Evolutionary conservation across 2,888 invertebrate species (phyloP).

Genomic region (Epiperipatus broadwayi): DNA sequence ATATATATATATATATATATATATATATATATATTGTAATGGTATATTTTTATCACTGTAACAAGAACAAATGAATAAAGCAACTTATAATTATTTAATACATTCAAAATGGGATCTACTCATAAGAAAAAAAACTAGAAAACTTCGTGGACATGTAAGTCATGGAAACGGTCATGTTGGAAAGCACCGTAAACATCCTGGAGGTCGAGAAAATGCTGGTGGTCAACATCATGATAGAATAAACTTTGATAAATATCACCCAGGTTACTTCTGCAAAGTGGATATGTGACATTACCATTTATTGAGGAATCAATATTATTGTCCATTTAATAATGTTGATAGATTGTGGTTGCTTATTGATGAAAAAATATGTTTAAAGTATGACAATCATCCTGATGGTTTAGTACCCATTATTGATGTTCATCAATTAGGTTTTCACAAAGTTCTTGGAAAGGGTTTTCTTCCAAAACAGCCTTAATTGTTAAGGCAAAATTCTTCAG

Average conservation of each 20-base stretch:
- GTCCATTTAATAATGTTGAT: slow-evolving; percentile 84
- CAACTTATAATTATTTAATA: no score
- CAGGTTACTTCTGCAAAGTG: slow-evolving; percentile 99
- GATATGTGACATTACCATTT: slow-evolving; percentile 98
- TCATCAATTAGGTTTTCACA: slow-evolving; percentile 92
- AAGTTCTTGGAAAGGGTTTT: slow-evolving; percentile 88
- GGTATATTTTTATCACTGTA: no score
- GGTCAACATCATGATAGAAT: slow-evolving; percentile 98
- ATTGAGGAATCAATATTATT: slow-evolving; percentile 71
- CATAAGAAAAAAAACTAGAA: slow-evolving; percentile 96
- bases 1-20: no score
- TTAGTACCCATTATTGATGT: slow-evolving; percentile 95
- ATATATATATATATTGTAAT: no score
- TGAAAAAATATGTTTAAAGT: slow-evolving; percentile 65
- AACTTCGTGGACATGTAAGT: slow-evolving; percentile 97
- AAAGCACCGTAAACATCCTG: slow-evolving; percentile 98
- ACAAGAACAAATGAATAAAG: no score
- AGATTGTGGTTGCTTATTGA: slow-evolving; percentile 91
- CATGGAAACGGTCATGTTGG: slow-evolving; percentile 99
- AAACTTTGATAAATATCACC: slow-evolving; percentile 99
- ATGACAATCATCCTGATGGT: slow-evolving; percentile 49
- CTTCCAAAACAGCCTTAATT: slow-evolving; percentile 91
- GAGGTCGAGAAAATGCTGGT: slow-evolving; percentile 99
- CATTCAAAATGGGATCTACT: no score
- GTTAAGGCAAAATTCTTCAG: slow-evolving; percentile 99